These are phyloP conservation scores for Cheilinus undulatus DNA, from an alignment of 2,113 vertebrate genomes.

Conservation along the genomic window DNA sequence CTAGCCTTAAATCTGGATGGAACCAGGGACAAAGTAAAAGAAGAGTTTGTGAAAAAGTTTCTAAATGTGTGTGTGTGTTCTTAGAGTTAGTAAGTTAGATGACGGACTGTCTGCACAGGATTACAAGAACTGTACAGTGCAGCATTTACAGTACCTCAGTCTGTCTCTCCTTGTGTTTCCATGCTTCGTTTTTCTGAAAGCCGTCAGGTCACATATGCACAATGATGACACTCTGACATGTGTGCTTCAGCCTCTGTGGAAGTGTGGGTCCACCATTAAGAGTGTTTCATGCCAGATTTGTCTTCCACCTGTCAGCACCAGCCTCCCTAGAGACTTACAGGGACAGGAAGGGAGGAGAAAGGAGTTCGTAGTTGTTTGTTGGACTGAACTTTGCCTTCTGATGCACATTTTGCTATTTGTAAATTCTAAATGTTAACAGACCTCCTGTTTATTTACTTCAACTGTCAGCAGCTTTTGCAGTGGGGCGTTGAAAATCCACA, in stretches of 20 bases:
- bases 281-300: slow-evolving; percentile 63
- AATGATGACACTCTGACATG: slow-evolving; percentile 49
- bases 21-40: slow-evolving; percentile 16
- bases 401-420: slow-evolving; percentile 24
- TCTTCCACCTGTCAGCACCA: slow-evolving; percentile 70
- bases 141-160: slow-evolving; percentile 37
- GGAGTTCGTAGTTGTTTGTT: not conserved
- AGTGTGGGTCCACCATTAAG: slow-evolving; percentile 42
- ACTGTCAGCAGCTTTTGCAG: not conserved
- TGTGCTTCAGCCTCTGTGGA: slow-evolving; percentile 3
- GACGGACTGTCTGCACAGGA: slow-evolving; percentile 47
- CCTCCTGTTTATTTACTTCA: slow-evolving; percentile 21
- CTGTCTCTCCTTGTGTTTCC: slow-evolving; percentile 21
- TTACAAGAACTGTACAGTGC: slow-evolving; percentile 40
- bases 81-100: slow-evolving; percentile 29
- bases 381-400: slow-evolving; percentile 6
- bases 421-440: slow-evolving; percentile 28
- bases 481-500: not conserved
- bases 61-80: slow-evolving; percentile 17
- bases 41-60: slow-evolving; percentile 11
- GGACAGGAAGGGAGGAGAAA: not conserved
- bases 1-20: slow-evolving; percentile 50
- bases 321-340: slow-evolving; percentile 32
- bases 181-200: slow-evolving; percentile 67
- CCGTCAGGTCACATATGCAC: slow-evolving; percentile 64